phyloP scores from a whole-genome alignment of 2,113 vertebrate species.

The Alosa alosa region DNA sequence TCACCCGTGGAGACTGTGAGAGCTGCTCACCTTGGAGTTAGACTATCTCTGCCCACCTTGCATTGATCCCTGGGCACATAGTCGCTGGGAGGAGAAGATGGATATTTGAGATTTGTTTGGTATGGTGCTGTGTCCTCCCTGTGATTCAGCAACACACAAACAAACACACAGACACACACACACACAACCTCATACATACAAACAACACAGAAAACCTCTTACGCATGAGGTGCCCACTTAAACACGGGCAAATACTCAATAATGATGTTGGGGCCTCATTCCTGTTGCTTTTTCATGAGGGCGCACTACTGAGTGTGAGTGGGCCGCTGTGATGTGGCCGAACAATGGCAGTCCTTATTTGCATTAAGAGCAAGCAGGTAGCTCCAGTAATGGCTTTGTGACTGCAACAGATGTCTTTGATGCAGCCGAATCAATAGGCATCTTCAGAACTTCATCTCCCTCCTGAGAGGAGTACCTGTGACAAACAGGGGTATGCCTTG shows the following conservation, averaged over 20 bases:
- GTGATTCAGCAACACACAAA: slow-evolving; percentile 26
- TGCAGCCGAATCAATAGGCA: slow-evolving; percentile 55
- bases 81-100: slow-evolving; percentile 65
- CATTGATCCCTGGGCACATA: slow-evolving; percentile 81
- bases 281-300: slow-evolving; percentile 58
- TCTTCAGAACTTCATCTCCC: slow-evolving; percentile 59
- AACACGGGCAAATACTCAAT: slow-evolving; percentile 51
- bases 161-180: slow-evolving; percentile 36
- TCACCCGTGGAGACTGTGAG: not conserved
- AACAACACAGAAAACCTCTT: not conserved
- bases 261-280: slow-evolving; percentile 59
- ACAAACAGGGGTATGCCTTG: slow-evolving; percentile 39
- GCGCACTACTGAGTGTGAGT: slow-evolving; percentile 37
- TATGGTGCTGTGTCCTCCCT: not conserved
- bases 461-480: slow-evolving; percentile 51
- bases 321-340: slow-evolving; percentile 49
- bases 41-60: slow-evolving; percentile 46
- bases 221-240: slow-evolving; percentile 13
- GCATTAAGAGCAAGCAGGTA: slow-evolving; percentile 55
- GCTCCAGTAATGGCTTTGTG: slow-evolving; percentile 57
- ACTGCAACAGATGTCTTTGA: slow-evolving; percentile 57
- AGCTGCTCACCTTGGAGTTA: not conserved
- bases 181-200: not conserved
- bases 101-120: not conserved
- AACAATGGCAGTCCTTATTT: slow-evolving; percentile 49